These are phyloP conservation scores for Eristalis tenax DNA, from an alignment of 2,888 invertebrate genomes.

Conservation along the genomic window DNA sequence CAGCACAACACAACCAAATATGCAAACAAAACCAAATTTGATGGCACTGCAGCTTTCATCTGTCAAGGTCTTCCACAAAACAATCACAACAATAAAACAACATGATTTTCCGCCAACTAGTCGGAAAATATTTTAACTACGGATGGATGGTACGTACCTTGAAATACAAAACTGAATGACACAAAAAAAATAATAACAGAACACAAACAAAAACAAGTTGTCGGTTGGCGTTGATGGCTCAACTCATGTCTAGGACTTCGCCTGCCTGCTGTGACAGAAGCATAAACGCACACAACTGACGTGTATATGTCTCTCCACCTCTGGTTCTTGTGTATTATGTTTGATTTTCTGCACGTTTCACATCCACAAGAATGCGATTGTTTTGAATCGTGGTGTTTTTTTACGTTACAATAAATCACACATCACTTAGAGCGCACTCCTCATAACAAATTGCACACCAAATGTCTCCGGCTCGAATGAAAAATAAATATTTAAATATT, in stretches of 20 bases:
- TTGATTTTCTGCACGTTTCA: neutral
- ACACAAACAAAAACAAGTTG: conserved; percentile 17
- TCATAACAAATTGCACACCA: conserved; percentile 5
- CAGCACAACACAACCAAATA: conserved; percentile 29
- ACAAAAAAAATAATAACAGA: neutral
- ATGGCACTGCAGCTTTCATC: conserved; percentile 47
- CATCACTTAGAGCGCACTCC: conserved; percentile 36
- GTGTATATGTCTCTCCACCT: neutral
- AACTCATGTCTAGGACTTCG: conserved; percentile 28
- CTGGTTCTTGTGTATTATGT: neutral
- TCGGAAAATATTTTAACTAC: neutral
- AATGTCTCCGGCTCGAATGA: conserved; percentile 4
- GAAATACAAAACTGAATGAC: conserved; percentile 24
- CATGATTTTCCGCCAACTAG: conserved; percentile 7
- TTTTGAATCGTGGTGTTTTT: conserved; percentile 1
- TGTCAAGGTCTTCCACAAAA: conserved; percentile 12
- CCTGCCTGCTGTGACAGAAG: conserved; percentile 7
- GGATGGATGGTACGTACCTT: conserved; percentile 39
- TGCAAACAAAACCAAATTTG: conserved; percentile 30
- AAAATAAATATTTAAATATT: conserved; percentile 66
- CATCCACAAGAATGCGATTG: neutral
- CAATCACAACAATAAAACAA: neutral
- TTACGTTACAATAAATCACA: conserved; percentile 45
- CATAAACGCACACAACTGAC: conserved; percentile 3
- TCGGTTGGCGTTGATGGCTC: conserved; percentile 30